These are phyloP conservation scores for Ceraclea dissimilis DNA, from an alignment of 2,888 invertebrate species.

Conservation along the genomic window DNA sequence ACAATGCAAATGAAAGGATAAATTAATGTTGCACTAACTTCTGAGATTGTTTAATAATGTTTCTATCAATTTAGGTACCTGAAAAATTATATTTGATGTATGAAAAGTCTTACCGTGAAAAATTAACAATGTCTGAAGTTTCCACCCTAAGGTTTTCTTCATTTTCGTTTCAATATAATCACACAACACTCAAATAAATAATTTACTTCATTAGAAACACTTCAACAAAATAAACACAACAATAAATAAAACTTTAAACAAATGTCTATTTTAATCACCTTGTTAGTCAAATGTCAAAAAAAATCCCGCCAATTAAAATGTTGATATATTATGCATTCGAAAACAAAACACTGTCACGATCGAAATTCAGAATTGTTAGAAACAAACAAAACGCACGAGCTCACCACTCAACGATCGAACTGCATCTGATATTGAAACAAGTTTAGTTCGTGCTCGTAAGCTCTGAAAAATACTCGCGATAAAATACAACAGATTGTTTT, in stretches of 20 bases:
- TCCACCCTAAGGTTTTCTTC: too few relatives aligned
- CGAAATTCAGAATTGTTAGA: background rate
- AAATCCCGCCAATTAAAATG: slow-evolving; percentile 11
- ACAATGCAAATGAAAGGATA: too few relatives aligned
- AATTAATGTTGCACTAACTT: too few relatives aligned
- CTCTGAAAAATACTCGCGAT: too few relatives aligned
- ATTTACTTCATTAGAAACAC: background rate
- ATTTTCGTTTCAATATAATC: too few relatives aligned
- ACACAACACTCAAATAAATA: too few relatives aligned
- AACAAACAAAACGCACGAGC: background rate
- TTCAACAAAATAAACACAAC: background rate
- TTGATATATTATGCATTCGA: slow-evolving; percentile 1
- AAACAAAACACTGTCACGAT: background rate
- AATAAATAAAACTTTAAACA: background rate
- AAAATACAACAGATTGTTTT: too few relatives aligned
- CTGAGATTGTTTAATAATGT: too few relatives aligned
- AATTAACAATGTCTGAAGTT: too few relatives aligned
- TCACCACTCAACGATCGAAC: background rate
- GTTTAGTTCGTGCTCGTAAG: slow-evolving; percentile 3
- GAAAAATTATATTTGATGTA: too few relatives aligned
- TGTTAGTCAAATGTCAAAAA: slow-evolving; percentile 1
- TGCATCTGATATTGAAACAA: slow-evolving; percentile 9
- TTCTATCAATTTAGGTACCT: too few relatives aligned
- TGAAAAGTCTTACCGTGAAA: too few relatives aligned
- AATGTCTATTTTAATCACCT: slow-evolving; percentile 2